A percentile compares a stretch with the other conserved stretches of the same genome.
These are phyloP conservation scores for Catocala sponsa DNA, from an alignment of 2,888 invertebrate genomes.

Conservation along the genomic window DNA sequence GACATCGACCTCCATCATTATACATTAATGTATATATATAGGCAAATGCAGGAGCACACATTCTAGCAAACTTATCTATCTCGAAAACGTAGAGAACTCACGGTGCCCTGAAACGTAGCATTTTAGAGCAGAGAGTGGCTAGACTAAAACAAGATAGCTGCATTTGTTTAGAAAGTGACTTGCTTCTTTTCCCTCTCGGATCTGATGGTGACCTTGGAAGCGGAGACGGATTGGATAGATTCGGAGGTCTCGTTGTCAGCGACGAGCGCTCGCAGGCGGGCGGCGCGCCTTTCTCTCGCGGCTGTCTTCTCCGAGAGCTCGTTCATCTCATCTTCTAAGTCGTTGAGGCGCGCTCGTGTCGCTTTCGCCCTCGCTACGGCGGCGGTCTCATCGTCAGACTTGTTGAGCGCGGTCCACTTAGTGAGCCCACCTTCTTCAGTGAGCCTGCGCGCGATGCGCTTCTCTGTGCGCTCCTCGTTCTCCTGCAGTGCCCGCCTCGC, in stretches of 20 bases:
- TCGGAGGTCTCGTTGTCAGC: slow-evolving; percentile 87
- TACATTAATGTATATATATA: slow-evolving; percentile 47
- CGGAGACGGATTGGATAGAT: slow-evolving; percentile 56
- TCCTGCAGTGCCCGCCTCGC: slow-evolving; percentile 82
- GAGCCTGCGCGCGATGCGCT: slow-evolving; percentile 78
- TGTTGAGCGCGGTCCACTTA: slow-evolving; percentile 90
- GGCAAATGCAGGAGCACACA: slow-evolving; percentile 77
- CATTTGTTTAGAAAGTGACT: slow-evolving; percentile 78
- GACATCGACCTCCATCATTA: slow-evolving; percentile 71
- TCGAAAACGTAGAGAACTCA: slow-evolving; percentile 56
- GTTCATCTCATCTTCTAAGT: slow-evolving; percentile 93
- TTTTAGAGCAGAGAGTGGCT: slow-evolving; percentile 60
- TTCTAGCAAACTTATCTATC: slow-evolving; percentile 74
- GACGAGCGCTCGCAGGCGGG: slow-evolving; percentile 91
- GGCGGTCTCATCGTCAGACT: slow-evolving; percentile 82
- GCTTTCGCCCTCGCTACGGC: slow-evolving; percentile 90
- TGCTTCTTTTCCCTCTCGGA: slow-evolving; percentile 83
- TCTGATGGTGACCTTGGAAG: slow-evolving; percentile 77
- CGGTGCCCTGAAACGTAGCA: slow-evolving; percentile 52
- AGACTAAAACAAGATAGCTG: slow-evolving; percentile 36
- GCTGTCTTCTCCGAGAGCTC: slow-evolving; percentile 91
- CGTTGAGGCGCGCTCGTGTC: slow-evolving; percentile 90
- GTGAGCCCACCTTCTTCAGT: slow-evolving; percentile 83
- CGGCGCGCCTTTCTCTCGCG: slow-evolving; percentile 91
- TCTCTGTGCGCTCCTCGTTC: slow-evolving; percentile 83